A percentile compares a stretch with the other conserved stretches of the same genome.
These are phyloP conservation scores for Zaprionus bogoriensis DNA, from an alignment of 2,888 invertebrate genomes.

Conservation along the genomic window DNA sequence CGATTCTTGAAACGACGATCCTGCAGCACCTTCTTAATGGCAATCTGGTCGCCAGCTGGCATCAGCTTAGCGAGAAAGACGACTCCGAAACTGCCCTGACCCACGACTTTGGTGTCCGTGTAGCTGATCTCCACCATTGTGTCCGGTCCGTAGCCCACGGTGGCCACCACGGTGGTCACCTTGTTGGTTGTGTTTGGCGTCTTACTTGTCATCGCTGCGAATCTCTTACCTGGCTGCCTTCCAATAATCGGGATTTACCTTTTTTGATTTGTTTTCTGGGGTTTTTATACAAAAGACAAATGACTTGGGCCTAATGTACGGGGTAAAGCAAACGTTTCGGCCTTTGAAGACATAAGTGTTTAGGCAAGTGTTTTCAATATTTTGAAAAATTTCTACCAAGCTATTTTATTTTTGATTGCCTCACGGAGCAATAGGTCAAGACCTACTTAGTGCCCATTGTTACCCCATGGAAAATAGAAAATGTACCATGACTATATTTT, in stretches of 20 bases:
- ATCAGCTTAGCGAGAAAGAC: constrained; percentile 99
- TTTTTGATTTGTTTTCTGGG: neutral
- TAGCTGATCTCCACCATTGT: constrained; percentile 98
- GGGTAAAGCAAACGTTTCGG: constrained; percentile 10
- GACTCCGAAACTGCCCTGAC: constrained; percentile 99
- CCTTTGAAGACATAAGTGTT: constrained; percentile 37
- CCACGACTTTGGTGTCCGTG: constrained; percentile 99
- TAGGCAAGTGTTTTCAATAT: constrained; percentile 25
- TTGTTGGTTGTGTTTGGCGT: too few relatives aligned
- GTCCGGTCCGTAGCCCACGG: constrained; percentile 97
- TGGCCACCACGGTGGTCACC: constrained; percentile 98
- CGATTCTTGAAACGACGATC: constrained; percentile 99
- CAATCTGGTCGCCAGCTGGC: constrained; percentile 97
- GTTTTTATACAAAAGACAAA: constrained; percentile 22
- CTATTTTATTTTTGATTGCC: constrained; percentile 21
- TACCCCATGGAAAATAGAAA: neutral
- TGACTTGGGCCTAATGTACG: constrained; percentile 20
- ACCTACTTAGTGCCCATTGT: constrained; percentile 16
- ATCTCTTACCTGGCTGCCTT: too few relatives aligned
- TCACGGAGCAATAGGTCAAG: constrained; percentile 13
- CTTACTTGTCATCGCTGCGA: constrained; percentile 37
- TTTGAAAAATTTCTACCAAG: constrained; percentile 28
- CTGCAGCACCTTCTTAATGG: constrained; percentile 99
- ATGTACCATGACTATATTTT: neutral
- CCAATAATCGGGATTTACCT: neutral